Percentiles rank a stretch among this genome's conserved stretches.
Conservation (phyloP, 2,888 invertebrate genomes). For the Lasioglossum figueresi region DNA sequence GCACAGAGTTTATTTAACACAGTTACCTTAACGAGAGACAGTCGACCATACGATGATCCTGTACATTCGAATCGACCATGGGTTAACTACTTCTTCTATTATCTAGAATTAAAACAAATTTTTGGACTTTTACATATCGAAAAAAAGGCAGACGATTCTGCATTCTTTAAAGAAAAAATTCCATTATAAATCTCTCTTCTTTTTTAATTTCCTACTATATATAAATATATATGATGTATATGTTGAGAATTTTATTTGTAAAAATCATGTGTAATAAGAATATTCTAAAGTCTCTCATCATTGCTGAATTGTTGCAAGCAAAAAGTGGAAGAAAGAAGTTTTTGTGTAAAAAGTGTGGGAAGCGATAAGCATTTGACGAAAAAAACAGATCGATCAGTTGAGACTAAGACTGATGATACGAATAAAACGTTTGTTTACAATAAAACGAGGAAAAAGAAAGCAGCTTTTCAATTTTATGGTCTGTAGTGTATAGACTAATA, state of each 20-base stretch:
- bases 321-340: neutral
- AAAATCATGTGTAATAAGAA: constrained; percentile 44
- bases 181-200: constrained; percentile 44
- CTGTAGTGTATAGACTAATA: constrained; percentile 13
- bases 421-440: constrained; percentile 17
- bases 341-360: constrained; percentile 19
- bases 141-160: constrained; percentile 70
- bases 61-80: constrained; percentile 46
- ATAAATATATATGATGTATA: constrained; percentile 27
- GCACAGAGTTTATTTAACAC: constrained; percentile 42
- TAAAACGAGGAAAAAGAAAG: constrained; percentile 20
- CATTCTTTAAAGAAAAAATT: constrained; percentile 60
- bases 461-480: constrained; percentile 36
- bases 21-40: constrained; percentile 29
- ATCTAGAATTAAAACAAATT: constrained; percentile 67
- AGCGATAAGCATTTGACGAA: constrained; percentile 20
- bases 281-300: constrained; percentile 57
- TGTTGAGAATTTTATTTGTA: constrained; percentile 37
- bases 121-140: constrained; percentile 78
- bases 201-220: constrained; percentile 11
- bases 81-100: constrained; percentile 54
- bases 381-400: constrained; percentile 22
- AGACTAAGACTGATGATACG: constrained; percentile 28
- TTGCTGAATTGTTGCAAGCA: constrained; percentile 49
- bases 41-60: constrained; percentile 14